Conservation (phyloP, 2,113 vertebrate species). For the Eidolon helvum region DNA sequence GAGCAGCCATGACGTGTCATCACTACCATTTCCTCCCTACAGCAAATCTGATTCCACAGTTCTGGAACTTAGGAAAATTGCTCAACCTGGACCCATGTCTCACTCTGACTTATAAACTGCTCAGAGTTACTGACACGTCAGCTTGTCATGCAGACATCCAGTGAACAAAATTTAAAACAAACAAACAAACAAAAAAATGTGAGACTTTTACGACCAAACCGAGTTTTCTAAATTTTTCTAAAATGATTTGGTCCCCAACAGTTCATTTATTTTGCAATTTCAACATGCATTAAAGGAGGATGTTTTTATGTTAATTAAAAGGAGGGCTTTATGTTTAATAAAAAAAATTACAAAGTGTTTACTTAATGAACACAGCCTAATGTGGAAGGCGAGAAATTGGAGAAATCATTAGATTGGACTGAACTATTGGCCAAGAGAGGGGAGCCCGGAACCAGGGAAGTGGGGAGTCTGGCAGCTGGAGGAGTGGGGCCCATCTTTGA, state of each 20-base stretch:
- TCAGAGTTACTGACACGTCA: not conserved
- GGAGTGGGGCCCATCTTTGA: not conserved
- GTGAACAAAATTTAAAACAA: not conserved
- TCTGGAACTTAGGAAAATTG: not conserved
- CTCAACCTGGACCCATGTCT: not conserved
- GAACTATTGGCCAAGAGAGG: not conserved
- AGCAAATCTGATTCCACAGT: not conserved
- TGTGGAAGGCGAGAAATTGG: not conserved
- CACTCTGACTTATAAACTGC: not conserved
- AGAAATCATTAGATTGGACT: not conserved
- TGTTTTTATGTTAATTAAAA: not conserved
- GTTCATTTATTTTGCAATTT: conserved; percentile 11
- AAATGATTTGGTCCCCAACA: not conserved
- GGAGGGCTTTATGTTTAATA: not conserved
- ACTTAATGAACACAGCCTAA: not conserved
- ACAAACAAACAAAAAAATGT: not conserved
- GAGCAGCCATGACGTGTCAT: not conserved
- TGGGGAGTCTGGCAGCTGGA: no score
- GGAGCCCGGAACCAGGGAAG: no score
- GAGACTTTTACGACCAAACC: not conserved
- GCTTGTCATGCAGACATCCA: fast-evolving
- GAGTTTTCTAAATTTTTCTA: not conserved
- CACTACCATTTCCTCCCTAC: not conserved
- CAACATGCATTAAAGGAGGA: not conserved
- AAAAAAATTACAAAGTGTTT: not conserved